Evolutionary conservation across 1,140 invertebrate genomes (phyloP).

Genomic region (Panonychus citri): DNA sequence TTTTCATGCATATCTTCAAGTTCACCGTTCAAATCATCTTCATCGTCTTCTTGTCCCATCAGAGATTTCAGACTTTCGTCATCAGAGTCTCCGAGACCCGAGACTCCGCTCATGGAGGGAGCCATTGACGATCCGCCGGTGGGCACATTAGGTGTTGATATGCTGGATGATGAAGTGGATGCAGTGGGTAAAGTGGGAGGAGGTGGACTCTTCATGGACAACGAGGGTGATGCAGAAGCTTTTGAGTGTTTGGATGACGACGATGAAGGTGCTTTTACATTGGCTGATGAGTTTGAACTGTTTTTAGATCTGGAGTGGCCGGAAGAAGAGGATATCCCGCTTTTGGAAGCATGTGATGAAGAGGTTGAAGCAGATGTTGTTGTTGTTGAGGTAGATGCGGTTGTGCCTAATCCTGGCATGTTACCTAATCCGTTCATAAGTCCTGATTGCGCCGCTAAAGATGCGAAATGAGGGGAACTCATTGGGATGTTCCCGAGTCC

Average conservation of each 20-base stretch:
- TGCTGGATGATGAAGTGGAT: too few relatives aligned
- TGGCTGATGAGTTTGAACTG: background rate
- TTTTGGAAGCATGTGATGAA: constrained; percentile 24
- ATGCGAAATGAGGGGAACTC: constrained; percentile 45
- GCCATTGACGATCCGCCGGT: too few relatives aligned
- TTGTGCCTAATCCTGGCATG: constrained; percentile 7
- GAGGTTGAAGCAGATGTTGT: constrained; percentile 3
- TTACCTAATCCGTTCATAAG: constrained; percentile 38
- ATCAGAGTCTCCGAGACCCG: constrained; percentile 14
- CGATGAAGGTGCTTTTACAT: background rate
- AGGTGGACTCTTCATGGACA: background rate
- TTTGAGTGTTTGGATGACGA: background rate
- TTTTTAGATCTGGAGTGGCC: constrained; percentile 15
- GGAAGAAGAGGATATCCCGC: too few relatives aligned
- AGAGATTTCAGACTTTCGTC: constrained; percentile 18
- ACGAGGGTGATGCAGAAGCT: background rate
- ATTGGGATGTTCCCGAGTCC: constrained; percentile 47
- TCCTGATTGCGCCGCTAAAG: constrained; percentile 39
- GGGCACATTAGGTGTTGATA: too few relatives aligned
- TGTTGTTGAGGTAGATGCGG: constrained; percentile 4
- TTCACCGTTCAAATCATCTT: constrained; percentile 15
- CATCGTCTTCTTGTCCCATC: constrained; percentile 18
- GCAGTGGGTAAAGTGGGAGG: background rate
- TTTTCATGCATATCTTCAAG: constrained; percentile 10
- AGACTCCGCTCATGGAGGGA: background rate